Base-by-base conservation (phyloP, 2,797 vertebrate genomes). In the Eulemur rubriventer region DNA sequence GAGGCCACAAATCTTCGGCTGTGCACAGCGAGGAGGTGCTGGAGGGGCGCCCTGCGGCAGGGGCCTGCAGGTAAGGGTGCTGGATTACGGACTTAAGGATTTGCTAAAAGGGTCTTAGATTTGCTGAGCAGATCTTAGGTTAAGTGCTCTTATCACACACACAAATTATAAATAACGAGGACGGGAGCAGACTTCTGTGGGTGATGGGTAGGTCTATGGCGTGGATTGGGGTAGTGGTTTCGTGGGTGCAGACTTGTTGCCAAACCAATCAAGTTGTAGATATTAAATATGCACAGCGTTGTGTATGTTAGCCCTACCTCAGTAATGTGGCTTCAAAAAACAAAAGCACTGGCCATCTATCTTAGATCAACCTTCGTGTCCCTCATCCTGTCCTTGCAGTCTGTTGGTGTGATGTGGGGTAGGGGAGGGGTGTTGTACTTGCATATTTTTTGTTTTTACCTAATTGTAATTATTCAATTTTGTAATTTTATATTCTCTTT, bases 1-100 rank as follows among this genome's bases (percentile, higher is more conserved):
- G 30, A 82, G 28, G 33, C 13, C 28, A 48, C 20, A 26, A 38
- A 38, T 41, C 76, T 26, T 50, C 41, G 26, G 14, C 55, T 70
- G 28, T 17, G 6, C 9, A 0, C 13, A 28, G 14, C 18, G 9
- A 35, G 20, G 7, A 12, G 12, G 55, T 28, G 16, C 55, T 8
- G 18, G 46, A 43, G 55, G 2, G 59, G 61, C 22, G 7, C 76
- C 7, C 13, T 17, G 50, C 16, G 0, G 35, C 1, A 0, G 0
- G n/a, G 6, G 52, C 35, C 35, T 17, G 43, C 1, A 4, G 7
- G 26, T 52, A 1, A 59, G 18, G 10, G 8, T 24, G 9, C 2
- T 1, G 46, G 16, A 14, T n/a, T 48, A 7, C 48, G 12, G 35
- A 22, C 61, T 43, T 12, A 33, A 14, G 35, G 50, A 26, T 18